phyloP scores from a whole-genome alignment of 2,888 invertebrate species.

The Eucera pruinosa region DNA sequence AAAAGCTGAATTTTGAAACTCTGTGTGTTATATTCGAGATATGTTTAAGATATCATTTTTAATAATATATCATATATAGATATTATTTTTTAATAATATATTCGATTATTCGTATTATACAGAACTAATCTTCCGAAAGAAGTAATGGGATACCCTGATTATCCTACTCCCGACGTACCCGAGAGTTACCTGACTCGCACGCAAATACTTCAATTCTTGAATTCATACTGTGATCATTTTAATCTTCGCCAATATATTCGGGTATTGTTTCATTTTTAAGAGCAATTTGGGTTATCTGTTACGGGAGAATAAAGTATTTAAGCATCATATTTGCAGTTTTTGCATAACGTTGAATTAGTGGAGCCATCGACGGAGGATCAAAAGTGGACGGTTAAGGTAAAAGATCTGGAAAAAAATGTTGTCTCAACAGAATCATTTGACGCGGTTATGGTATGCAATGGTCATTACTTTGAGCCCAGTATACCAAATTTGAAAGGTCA shows the following conservation, averaged over 20 bases:
- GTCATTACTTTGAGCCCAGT: slow-evolving; percentile 85
- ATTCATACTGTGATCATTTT: slow-evolving; percentile 89
- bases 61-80: too few species aligned
- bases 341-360: slow-evolving; percentile 78
- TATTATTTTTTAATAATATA: background rate
- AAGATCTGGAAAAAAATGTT: slow-evolving; percentile 74
- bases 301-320: background rate
- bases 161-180: slow-evolving; percentile 89
- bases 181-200: slow-evolving; percentile 91
- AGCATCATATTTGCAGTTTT: slow-evolving; percentile 69
- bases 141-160: slow-evolving; percentile 96
- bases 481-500: slow-evolving; percentile 84
- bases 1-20: too few species aligned
- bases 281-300: background rate
- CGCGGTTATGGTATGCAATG: slow-evolving; percentile 83
- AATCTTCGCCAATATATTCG: slow-evolving; percentile 88
- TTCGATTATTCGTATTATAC: background rate
- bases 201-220: slow-evolving; percentile 90
- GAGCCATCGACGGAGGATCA: slow-evolving; percentile 65
- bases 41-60: too few species aligned
- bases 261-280: slow-evolving; percentile 83
- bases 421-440: slow-evolving; percentile 79
- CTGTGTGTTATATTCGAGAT: too few species aligned
- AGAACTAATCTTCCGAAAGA: slow-evolving; percentile 97
- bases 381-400: slow-evolving; percentile 80